Conservation (phyloP, 2,113 vertebrate species). For the Sceloporus undulatus region DNA sequence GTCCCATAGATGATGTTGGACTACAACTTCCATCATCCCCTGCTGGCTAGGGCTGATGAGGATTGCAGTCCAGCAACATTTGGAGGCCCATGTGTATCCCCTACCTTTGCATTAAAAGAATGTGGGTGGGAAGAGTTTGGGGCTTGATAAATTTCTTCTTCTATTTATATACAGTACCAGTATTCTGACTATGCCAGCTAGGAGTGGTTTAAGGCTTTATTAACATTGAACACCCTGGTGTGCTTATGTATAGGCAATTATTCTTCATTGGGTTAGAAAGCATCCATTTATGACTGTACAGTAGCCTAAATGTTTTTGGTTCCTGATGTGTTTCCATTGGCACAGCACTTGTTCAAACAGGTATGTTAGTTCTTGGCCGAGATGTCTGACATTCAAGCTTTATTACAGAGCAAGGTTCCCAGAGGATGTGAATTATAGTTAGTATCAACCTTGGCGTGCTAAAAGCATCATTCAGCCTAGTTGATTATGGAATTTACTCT, state of each 20-base stretch:
- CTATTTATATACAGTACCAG: constrained; percentile 62
- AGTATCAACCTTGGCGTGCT: constrained; percentile 75
- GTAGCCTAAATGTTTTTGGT: constrained; percentile 74
- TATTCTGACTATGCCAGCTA: constrained; percentile 56
- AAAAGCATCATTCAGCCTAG: constrained; percentile 80
- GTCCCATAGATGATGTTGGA: neutral
- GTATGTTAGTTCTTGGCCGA: constrained; percentile 78
- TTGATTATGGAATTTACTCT: constrained; percentile 78
- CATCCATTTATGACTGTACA: constrained; percentile 72
- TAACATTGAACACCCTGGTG: constrained; percentile 66
- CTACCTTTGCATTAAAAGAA: constrained; percentile 37
- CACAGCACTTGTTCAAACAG: constrained; percentile 78
- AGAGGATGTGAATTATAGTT: constrained; percentile 80
- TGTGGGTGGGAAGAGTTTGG: constrained; percentile 55
- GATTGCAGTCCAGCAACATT: neutral
- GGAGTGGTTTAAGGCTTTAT: constrained; percentile 62
- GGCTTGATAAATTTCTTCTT: constrained; percentile 54
- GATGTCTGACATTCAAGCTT: constrained; percentile 78
- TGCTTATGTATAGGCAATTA: constrained; percentile 63
- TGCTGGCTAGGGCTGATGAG: neutral
- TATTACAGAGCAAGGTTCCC: constrained; percentile 68
- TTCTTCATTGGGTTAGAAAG: constrained; percentile 74
- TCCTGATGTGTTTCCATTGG: constrained; percentile 75
- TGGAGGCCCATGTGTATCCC: neutral
- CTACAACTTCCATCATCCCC: neutral